These are phyloP conservation scores for Ancistrus triradiatus DNA, from an alignment of 2,113 vertebrate genomes.

Conservation along the genomic window DNA sequence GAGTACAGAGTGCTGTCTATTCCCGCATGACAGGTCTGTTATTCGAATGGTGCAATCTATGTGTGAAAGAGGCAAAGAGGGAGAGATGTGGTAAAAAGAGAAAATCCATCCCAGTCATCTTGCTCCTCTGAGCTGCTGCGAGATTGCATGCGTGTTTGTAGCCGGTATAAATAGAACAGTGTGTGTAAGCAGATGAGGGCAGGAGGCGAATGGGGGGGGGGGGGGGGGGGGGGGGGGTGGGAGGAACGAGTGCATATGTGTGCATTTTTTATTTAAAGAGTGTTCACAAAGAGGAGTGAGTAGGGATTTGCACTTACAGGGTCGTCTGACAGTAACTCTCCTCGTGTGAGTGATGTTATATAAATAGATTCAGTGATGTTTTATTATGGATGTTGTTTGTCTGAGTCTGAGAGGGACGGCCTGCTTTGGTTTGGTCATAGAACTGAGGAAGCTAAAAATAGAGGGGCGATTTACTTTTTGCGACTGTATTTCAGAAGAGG, in stretches of 20 bases:
- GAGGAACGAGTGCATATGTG: constrained; percentile 26
- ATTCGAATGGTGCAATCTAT: no score
- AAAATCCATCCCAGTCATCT: constrained; percentile 31
- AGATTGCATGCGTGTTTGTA: constrained; percentile 31
- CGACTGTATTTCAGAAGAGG: constrained; percentile 41
- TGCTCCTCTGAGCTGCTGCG: constrained; percentile 25
- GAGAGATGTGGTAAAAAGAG: constrained; percentile 13
- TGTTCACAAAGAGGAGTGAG: constrained; percentile 9
- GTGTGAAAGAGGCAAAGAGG: no score
- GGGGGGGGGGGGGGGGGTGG: constrained; percentile 16
- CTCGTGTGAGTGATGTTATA: constrained; percentile 15
- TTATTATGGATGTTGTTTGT: constrained; percentile 38
- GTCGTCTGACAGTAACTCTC: constrained; percentile 17
- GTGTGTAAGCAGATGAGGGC: no score
- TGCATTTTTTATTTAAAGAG: constrained; percentile 18
- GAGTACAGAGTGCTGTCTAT: no score
- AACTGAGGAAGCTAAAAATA: constrained; percentile 54
- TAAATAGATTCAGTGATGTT: constrained; percentile 34
- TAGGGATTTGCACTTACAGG: constrained; percentile 33
- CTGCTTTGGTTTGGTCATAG: constrained; percentile 47
- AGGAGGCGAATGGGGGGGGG: no score
- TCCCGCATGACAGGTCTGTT: no score
- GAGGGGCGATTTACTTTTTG: constrained; percentile 40
- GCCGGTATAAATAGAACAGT: constrained; percentile 46
- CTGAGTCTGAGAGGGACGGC: constrained; percentile 47